Conservation (phyloP, 2,888 invertebrate genomes). For the Drosophila austrosaltans region DNA sequence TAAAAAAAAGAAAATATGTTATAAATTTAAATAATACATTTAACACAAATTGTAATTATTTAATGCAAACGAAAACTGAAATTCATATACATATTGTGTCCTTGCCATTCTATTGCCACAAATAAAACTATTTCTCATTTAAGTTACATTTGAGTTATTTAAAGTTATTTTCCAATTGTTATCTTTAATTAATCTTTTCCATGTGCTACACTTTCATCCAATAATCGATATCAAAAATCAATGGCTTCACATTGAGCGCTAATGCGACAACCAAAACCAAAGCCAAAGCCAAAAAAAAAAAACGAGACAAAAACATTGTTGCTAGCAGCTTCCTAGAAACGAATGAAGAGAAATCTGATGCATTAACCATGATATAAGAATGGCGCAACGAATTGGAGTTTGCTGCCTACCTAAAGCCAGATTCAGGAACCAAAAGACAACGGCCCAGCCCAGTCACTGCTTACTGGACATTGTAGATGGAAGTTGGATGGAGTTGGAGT, state of each 20-base stretch:
- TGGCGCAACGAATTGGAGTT: constrained; percentile 56
- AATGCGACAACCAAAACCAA: constrained; percentile 65
- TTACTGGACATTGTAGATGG: constrained; percentile 1
- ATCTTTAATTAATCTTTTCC: constrained; percentile 1
- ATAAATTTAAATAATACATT: background rate
- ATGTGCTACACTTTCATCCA: constrained; percentile 1
- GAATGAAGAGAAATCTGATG: constrained; percentile 35
- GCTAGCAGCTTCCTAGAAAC: constrained; percentile 48
- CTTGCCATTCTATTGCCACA: too few relatives aligned
- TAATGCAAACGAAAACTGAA: background rate
- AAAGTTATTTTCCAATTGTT: background rate
- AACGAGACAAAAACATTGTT: background rate
- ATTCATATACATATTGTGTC: background rate
- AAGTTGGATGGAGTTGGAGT: background rate
- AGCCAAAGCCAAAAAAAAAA: background rate
- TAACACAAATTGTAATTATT: background rate
- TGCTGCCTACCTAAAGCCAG: constrained; percentile 23
- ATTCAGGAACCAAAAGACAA: background rate
- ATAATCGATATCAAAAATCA: constrained; percentile 2
- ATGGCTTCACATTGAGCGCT: constrained; percentile 50
- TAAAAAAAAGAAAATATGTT: background rate
- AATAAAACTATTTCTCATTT: too few relatives aligned
- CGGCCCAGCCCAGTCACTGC: background rate
- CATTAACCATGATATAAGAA: constrained; percentile 45
- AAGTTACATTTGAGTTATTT: too few relatives aligned